Evolutionary conservation across 2,888 invertebrate genomes (phyloP), one percentile per base, ranked within the genome.

Genomic region (Plagodis pulveraria): DNA sequence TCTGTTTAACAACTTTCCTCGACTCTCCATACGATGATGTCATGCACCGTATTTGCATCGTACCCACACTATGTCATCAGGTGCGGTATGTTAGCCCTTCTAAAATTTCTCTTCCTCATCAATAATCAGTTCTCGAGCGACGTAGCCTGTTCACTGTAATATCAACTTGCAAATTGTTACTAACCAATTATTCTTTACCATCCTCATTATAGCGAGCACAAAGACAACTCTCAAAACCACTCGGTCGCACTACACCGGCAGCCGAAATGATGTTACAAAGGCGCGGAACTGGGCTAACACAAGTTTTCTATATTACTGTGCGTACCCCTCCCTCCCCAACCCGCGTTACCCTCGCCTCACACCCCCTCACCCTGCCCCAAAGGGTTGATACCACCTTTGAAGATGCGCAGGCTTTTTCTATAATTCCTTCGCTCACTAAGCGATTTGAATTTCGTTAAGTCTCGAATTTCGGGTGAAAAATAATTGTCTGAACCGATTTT

Each of bases 241-340:
- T 61, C 53, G 44, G 38, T 65, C 83, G 45, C n/a, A 49, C 64
- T 86, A 77, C 60, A 80, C 73, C 75, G 80, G 84, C 87, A 87
- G 86, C 89, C 90, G 84, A 91, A 92, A 92, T 92, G 91, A 91
- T 91, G 91, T 91, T 91, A 92, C 92, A 92, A 92, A 92, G 90
- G 89, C 90, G 84, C 84, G 89, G 89, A 91, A 91, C 91, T 91
- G 91, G 92, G 92, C 91, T 92, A 92, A 92, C 91, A 92, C 91
- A 91, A 92, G 91, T 92, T 91, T 92, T 91, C 92, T 92, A 91
- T 91, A 91, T 91, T 89, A 87, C 91, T 79, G 89, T 89, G 87
- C 89, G 90, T 89, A 83, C 84, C 77, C 73, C 74, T 62, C 65
- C 66, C 52, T 62, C 64, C 65, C 56, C 55, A 62, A 59, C 64